phyloP scores from a whole-genome alignment of 2,888 invertebrate genomes.

The Caenorhabditis sp. region DNA sequence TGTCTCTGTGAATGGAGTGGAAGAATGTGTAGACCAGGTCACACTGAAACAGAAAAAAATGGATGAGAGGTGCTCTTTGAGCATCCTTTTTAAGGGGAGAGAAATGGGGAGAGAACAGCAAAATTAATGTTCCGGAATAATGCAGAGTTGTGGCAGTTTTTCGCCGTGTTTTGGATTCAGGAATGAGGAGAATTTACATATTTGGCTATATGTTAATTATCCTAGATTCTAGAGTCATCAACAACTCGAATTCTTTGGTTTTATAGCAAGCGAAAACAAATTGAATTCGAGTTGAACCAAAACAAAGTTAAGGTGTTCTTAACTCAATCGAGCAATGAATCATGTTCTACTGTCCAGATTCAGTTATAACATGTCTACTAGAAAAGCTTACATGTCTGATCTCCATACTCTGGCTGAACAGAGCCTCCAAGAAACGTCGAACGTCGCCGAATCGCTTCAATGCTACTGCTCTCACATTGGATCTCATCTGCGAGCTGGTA shows the following conservation, averaged over 20 bases:
- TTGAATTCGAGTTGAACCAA: too few species aligned
- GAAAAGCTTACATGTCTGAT: constrained; percentile 88
- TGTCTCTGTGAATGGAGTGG: constrained; percentile 86
- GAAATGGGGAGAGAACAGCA: background rate
- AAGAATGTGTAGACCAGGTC: constrained; percentile 99
- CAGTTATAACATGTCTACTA: background rate
- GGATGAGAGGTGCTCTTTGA: background rate
- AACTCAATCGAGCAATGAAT: background rate
- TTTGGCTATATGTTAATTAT: too few species aligned
- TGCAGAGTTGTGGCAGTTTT: constrained; percentile 12
- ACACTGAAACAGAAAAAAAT: constrained; percentile 84
- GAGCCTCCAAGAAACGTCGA: constrained; percentile 91
- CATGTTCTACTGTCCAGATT: background rate
- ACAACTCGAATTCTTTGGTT: background rate
- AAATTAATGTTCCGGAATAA: constrained; percentile 35
- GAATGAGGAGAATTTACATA: background rate
- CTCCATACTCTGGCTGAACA: constrained; percentile 93
- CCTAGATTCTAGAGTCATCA: too few species aligned
- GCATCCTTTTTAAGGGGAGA: background rate
- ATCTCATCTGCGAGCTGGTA: constrained; percentile 86
- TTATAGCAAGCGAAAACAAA: background rate
- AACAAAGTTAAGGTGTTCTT: too few species aligned
- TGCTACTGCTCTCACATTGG: constrained; percentile 95
- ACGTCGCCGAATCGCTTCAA: constrained; percentile 94
- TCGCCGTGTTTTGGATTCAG: background rate